A percentile compares a stretch with the other conserved stretches of the same genome.
These are phyloP conservation scores for Pristionchus exspectatus DNA, from an alignment of 2,888 invertebrate genomes.

Conservation along the genomic window DNA sequence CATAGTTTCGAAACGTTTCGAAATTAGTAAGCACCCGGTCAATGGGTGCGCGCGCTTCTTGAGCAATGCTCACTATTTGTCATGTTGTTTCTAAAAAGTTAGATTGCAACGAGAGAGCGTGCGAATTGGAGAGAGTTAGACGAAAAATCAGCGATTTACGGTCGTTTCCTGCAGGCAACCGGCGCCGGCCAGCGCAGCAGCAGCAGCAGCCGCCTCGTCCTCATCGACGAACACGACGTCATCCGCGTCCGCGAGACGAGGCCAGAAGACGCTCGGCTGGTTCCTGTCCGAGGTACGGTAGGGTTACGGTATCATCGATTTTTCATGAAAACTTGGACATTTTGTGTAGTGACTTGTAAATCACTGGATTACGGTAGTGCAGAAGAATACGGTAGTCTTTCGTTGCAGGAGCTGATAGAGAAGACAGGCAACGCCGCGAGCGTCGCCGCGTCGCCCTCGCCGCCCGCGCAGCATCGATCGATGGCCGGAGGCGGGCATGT, in stretches of 20 bases:
- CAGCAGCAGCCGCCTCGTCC: not conserved
- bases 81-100: not conserved
- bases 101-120: not conserved
- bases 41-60: no score
- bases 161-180: conserved; percentile 8
- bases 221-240: not conserved
- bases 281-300: conserved; percentile 62
- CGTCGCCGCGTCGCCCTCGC: conserved; percentile 26
- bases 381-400: not conserved
- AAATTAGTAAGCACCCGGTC: not conserved
- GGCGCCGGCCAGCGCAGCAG: not conserved
- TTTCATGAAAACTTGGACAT: not conserved
- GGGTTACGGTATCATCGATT: not conserved
- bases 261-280: conserved; percentile 70
- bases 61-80: not conserved
- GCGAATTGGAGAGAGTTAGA: not conserved
- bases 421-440: conserved; percentile 37
- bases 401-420: conserved; percentile 44
- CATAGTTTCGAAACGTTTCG: not conserved
- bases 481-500: conserved; percentile 1
- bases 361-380: not conserved
- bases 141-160: not conserved
- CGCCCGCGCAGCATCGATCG: conserved; percentile 30
- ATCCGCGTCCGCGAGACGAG: conserved; percentile 52
- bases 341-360: not conserved